Percentiles rank a stretch among this genome's conserved stretches.
These are phyloP conservation scores for Cichlasoma orientale DNA, from an alignment of 2,797 vertebrate species.

Conservation along the genomic window DNA sequence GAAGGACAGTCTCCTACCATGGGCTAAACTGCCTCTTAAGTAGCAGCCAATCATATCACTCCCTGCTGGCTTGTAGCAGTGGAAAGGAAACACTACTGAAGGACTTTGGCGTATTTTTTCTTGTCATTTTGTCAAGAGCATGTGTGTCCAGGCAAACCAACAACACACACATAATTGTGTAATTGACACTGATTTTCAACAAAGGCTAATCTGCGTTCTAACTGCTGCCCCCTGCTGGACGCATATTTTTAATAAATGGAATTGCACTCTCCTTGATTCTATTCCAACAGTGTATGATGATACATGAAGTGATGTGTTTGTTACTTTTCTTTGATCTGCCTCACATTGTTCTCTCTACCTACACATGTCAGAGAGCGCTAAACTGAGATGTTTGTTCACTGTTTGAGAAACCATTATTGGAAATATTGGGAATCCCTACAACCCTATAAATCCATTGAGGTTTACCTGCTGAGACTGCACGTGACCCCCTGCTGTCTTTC, in stretches of 20 bases:
- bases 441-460: neutral
- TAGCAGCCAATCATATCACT: no score
- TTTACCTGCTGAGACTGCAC: neutral
- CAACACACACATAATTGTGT: no score
- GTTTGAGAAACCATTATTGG: slow-evolving; percentile 4
- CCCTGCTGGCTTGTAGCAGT: no score
- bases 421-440: slow-evolving; percentile 4
- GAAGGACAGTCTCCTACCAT: no score
- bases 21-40: neutral
- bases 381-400: neutral
- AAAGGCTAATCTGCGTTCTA: neutral
- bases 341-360: slow-evolving; percentile 15
- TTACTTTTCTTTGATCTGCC: slow-evolving; percentile 3
- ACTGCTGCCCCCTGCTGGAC: neutral
- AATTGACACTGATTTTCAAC: neutral
- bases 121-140: no score
- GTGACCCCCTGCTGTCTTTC: neutral
- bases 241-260: no score
- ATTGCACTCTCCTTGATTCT: neutral
- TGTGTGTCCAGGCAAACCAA: no score
- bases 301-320: slow-evolving; percentile 5
- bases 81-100: no score
- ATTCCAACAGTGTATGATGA: neutral
- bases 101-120: no score
- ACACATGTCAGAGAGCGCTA: slow-evolving; percentile 3